Evolutionary conservation across 2,797 vertebrate species (phyloP).

Genomic region (Chaenodraco wilsoni): DNA sequence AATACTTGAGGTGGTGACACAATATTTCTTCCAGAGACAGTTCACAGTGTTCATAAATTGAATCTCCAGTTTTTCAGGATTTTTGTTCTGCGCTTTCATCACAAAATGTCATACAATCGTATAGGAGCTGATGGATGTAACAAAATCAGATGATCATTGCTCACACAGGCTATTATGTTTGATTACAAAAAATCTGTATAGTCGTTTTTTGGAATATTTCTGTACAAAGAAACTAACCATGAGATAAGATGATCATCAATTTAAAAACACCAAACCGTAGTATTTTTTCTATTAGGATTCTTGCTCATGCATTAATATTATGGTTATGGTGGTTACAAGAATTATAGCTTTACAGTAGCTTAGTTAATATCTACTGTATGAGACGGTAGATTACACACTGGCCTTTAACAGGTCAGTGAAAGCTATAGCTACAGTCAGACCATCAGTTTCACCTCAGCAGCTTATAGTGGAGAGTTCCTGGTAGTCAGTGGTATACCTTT

Average conservation of each 20-base stretch:
- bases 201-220: slow-evolving; percentile 17
- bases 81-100: slow-evolving; percentile 23
- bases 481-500: slow-evolving; percentile 7
- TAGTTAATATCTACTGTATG: neutral
- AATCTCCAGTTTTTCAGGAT: neutral
- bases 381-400: slow-evolving; percentile 3
- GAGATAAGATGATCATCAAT: slow-evolving; percentile 16
- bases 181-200: slow-evolving; percentile 17
- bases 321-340: neutral
- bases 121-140: neutral
- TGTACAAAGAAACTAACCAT: slow-evolving; percentile 20
- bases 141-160: neutral
- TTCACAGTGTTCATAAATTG: slow-evolving; percentile 11
- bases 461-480: slow-evolving; percentile 1
- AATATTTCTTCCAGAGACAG: neutral
- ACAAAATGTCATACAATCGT: slow-evolving; percentile 9
- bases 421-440: neutral
- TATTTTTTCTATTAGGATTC: slow-evolving; percentile 18
- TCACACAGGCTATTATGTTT: slow-evolving; percentile 23
- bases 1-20: neutral
- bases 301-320: slow-evolving; percentile 47
- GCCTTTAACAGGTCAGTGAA: neutral
- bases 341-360: slow-evolving; percentile 4
- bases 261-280: slow-evolving; percentile 32
- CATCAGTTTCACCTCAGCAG: neutral